Percentiles rank a stretch among this genome's conserved stretches.
Evolutionary conservation across 2,888 invertebrate genomes (phyloP).

Genomic region (Desoria tigrina): DNA sequence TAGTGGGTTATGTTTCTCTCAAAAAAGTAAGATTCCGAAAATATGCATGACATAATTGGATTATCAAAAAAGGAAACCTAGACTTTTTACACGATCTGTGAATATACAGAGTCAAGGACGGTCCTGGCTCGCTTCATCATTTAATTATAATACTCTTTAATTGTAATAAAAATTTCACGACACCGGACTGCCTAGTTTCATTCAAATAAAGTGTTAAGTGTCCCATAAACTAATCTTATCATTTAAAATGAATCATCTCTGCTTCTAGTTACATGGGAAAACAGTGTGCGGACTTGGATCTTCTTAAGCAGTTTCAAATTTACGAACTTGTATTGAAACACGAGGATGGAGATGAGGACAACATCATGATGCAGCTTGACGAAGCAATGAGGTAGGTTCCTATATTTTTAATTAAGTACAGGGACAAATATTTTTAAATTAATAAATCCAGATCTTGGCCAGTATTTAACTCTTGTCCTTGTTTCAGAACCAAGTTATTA

Average conservation of each 20-base stretch:
- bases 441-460: not conserved
- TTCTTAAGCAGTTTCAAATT: constrained; percentile 88
- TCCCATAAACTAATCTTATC: too few relatives aligned
- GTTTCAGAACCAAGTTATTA: constrained; percentile 71
- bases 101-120: too few relatives aligned
- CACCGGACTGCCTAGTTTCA: too few relatives aligned
- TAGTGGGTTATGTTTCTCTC: too few relatives aligned
- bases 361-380: constrained; percentile 64
- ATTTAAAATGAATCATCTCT: not conserved
- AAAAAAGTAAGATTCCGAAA: too few relatives aligned
- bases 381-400: constrained; percentile 61
- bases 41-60: too few relatives aligned
- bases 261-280: constrained; percentile 73
- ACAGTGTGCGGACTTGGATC: constrained; percentile 88
- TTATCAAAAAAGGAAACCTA: too few relatives aligned
- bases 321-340: constrained; percentile 90
- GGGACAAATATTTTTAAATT: not conserved
- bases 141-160: too few relatives aligned
- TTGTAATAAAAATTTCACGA: too few relatives aligned
- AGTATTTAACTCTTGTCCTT: not conserved
- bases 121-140: too few relatives aligned
- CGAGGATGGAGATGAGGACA: constrained; percentile 77
- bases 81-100: too few relatives aligned
- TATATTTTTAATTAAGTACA: constrained; percentile 13
- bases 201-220: too few relatives aligned